Percentiles rank a stretch among this genome's conserved stretches.
Conservation (phyloP, 2,113 vertebrate genomes). For the Amphiprion ocellaris region DNA sequence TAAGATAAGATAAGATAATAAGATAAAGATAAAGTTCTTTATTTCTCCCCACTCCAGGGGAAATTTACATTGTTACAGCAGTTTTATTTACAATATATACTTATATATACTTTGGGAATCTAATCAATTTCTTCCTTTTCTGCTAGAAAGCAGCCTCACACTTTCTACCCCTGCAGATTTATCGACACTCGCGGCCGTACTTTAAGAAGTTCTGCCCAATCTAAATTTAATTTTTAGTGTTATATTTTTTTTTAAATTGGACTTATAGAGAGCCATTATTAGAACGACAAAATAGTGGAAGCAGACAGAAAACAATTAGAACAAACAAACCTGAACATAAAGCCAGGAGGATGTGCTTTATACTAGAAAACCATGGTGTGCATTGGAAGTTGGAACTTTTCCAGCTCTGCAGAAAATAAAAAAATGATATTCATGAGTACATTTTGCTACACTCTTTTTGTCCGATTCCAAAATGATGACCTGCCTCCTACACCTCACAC, state of each 20-base stretch:
- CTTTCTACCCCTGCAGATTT: constrained; percentile 55
- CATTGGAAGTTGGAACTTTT: no score
- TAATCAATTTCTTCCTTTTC: constrained; percentile 70
- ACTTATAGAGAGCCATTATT: not conserved
- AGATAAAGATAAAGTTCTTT: no score
- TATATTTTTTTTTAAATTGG: constrained; percentile 16
- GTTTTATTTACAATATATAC: no score
- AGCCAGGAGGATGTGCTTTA: not conserved
- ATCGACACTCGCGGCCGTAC: constrained; percentile 22
- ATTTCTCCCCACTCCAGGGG: no score
- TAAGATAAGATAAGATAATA: no score
- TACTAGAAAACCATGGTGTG: no score
- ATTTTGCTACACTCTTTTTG: no score
- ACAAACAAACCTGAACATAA: not conserved
- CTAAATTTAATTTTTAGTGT: constrained; percentile 22
- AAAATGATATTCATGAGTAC: no score
- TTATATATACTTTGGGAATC: constrained; percentile 52
- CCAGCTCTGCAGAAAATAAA: no score
- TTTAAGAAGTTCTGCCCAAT: constrained; percentile 23
- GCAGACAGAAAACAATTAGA: not conserved
- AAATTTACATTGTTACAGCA: no score
- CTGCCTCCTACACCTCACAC: no score
- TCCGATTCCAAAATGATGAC: no score
- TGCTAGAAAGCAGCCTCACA: constrained; percentile 58
- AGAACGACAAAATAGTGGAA: not conserved